Conservation (phyloP, 2,113 vertebrate genomes). For the Syngnathoides biaculeatus region DNA sequence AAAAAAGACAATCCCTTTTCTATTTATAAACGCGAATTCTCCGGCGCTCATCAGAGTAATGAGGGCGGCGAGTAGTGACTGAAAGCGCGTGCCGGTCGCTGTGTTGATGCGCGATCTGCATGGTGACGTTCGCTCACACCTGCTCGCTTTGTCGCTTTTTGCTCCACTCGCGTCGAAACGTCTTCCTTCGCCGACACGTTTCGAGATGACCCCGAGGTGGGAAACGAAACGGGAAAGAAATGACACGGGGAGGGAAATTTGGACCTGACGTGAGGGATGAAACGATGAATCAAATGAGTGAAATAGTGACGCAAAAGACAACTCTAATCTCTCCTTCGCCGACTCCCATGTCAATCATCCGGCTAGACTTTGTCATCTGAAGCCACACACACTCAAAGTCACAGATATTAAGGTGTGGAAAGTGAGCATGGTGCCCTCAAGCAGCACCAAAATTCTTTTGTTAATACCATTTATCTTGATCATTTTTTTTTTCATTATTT, state of each 20-base stretch:
- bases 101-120: slow-evolving; percentile 44
- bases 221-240: background rate
- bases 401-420: too few relatives aligned
- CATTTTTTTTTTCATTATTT: too few relatives aligned
- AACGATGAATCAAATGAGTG: background rate
- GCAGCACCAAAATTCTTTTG: too few relatives aligned
- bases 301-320: too few relatives aligned
- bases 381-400: background rate
- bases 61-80: slow-evolving; percentile 20
- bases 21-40: slow-evolving; percentile 22
- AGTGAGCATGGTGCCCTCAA: too few relatives aligned
- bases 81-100: slow-evolving; percentile 22
- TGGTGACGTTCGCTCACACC: slow-evolving; percentile 46
- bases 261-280: background rate
- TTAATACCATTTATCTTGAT: too few relatives aligned
- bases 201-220: slow-evolving; percentile 7
- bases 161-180: slow-evolving; percentile 22
- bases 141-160: slow-evolving; percentile 50
- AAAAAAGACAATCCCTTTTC: too few relatives aligned
- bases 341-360: background rate
- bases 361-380: background rate
- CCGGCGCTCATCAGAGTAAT: slow-evolving; percentile 29
- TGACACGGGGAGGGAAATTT: background rate
- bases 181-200: slow-evolving; percentile 36
- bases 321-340: too few relatives aligned